Evolutionary conservation across 2,888 invertebrate species (phyloP).

Genomic region (Melanargia galathea): DNA sequence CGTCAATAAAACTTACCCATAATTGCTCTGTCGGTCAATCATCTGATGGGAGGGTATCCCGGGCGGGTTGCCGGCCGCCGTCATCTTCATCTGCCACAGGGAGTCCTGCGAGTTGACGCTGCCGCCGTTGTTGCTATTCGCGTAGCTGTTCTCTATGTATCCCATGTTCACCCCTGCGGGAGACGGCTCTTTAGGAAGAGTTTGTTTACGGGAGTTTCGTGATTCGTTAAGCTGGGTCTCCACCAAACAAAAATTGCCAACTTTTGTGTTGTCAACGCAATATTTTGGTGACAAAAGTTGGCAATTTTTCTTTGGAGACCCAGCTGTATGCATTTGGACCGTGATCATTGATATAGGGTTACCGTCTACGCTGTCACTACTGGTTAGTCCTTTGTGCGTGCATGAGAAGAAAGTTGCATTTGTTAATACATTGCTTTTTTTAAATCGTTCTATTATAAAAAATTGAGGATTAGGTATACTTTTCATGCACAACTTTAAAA

Average conservation of each 20-base stretch:
- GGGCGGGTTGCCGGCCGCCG: constrained; percentile 87
- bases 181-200: constrained; percentile 30
- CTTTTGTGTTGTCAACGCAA: no score
- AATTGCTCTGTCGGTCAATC: constrained; percentile 85
- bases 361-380: constrained; percentile 59
- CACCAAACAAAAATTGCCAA: no score
- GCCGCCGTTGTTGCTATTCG: constrained; percentile 96
- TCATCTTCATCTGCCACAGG: constrained; percentile 96
- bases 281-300: no score
- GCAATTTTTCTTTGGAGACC: no score
- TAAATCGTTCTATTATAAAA: neutral
- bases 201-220: constrained; percentile 22
- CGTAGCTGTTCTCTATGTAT: constrained; percentile 95
- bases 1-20: constrained; percentile 68
- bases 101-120: constrained; percentile 97
- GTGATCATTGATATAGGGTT: constrained; percentile 42
- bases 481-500: neutral
- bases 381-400: constrained; percentile 53
- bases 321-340: constrained; percentile 42
- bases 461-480: no score
- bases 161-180: constrained; percentile 91
- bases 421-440: constrained; percentile 1
- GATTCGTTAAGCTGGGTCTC: no score
- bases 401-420: constrained; percentile 39
- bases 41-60: constrained; percentile 77